phyloP scores from a whole-genome alignment of 2,888 invertebrate species.

The Acrobasis consociella region DNA sequence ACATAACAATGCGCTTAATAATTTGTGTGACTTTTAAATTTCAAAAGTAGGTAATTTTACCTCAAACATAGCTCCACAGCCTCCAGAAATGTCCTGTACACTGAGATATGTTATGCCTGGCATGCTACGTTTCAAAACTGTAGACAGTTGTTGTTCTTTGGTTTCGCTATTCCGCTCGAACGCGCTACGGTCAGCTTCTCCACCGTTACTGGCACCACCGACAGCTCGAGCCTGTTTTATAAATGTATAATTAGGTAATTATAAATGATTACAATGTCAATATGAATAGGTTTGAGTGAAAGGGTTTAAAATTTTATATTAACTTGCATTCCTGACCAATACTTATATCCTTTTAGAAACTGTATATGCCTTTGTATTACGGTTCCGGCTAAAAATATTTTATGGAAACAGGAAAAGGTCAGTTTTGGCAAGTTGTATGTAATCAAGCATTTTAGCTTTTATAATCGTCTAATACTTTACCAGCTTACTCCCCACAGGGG shows the following conservation, averaged over 20 bases:
- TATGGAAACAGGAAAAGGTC: too few species aligned
- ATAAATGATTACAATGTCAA: not conserved
- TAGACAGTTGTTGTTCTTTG: conserved; percentile 66
- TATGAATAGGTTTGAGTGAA: not conserved
- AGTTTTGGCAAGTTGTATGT: too few species aligned
- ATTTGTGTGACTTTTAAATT: conserved; percentile 10
- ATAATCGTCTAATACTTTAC: conserved; percentile 43
- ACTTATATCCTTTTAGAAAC: too few species aligned
- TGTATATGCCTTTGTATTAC: too few species aligned
- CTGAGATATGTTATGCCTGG: conserved; percentile 85
- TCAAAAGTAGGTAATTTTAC: conserved; percentile 52
- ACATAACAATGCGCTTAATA: too few species aligned
- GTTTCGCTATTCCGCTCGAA: conserved; percentile 61
- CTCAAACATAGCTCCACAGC: conserved; percentile 92
- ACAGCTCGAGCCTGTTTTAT: conserved; percentile 46
- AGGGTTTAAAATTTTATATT: too few species aligned
- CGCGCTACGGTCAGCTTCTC: conserved; percentile 42
- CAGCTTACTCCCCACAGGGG: conserved; percentile 58
- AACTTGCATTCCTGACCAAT: too few species aligned
- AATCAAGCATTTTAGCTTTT: not conserved
- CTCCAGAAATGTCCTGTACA: conserved; percentile 89
- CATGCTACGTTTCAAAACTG: conserved; percentile 66
- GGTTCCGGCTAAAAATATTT: too few species aligned
- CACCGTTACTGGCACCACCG: conserved; percentile 38
- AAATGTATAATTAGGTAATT: conserved; percentile 13